Percentiles rank a stretch among this genome's conserved stretches.
Conservation (phyloP, 2,888 invertebrate species). For the Scaptodrosophila latifasciaeformis region DNA sequence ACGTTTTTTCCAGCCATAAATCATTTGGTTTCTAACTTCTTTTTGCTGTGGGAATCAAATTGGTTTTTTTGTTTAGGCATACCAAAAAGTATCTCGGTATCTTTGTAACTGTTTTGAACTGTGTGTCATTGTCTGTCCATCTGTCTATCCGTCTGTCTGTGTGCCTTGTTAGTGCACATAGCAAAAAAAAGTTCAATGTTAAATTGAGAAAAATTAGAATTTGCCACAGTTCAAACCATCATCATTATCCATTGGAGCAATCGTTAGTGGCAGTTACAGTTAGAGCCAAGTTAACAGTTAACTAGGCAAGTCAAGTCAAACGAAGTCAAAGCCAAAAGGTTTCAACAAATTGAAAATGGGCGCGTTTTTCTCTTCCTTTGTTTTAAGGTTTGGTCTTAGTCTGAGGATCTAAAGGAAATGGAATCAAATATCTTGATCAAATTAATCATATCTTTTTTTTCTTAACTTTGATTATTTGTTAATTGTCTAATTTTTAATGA, state of each 20-base stretch:
- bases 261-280: conserved; percentile 33
- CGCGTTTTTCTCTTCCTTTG: conserved; percentile 26
- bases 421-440: too few species aligned
- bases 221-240: conserved; percentile 67
- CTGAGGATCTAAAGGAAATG: too few species aligned
- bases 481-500: too few species aligned
- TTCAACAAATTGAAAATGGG: conserved; percentile 60
- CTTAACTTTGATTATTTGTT: too few species aligned
- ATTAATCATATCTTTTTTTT: too few species aligned
- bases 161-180: neutral
- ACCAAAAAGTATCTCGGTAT: too few species aligned
- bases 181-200: conserved; percentile 62
- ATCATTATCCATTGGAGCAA: conserved; percentile 52
- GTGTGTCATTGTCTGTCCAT: neutral
- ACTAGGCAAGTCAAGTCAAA: conserved; percentile 60
- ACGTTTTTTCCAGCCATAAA: conserved; percentile 45
- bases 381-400: neutral
- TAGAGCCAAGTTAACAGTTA: conserved; percentile 31
- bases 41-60: conserved; percentile 60
- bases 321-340: conserved; percentile 48
- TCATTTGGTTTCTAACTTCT: conserved; percentile 47
- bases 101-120: neutral
- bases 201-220: conserved; percentile 55
- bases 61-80: too few species aligned
- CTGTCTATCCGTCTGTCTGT: neutral